A percentile compares a stretch with the other conserved stretches of the same genome.
phyloP scores from a whole-genome alignment of 1,140 invertebrate genomes.

The Drepana arcuata region DNA sequence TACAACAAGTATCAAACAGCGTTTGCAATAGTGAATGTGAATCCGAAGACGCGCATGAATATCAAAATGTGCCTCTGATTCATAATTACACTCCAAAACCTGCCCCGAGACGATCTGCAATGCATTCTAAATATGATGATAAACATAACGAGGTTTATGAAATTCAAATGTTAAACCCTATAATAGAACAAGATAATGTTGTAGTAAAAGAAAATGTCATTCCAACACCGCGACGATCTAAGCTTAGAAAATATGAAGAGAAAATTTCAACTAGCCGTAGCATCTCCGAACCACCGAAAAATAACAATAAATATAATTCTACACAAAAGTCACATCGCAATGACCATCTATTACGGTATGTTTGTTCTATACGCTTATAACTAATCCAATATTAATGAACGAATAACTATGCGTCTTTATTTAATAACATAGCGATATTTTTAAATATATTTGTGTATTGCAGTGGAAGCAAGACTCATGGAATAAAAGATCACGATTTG shows the following conservation, averaged over 20 bases:
- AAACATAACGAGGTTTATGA: conserved; percentile 19
- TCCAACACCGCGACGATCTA: conserved; percentile 19
- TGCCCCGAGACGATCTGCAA: conserved; percentile 39
- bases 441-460: too few species aligned
- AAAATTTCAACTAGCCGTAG: conserved; percentile 20
- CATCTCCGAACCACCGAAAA: conserved; percentile 37
- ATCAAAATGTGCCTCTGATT: conserved; percentile 49
- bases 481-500: too few species aligned
- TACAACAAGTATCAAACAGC: conserved; percentile 51
- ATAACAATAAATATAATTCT: conserved; percentile 5
- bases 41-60: conserved; percentile 49
- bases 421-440: too few species aligned
- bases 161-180: conserved; percentile 30
- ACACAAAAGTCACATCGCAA: conserved; percentile 3
- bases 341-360: conserved; percentile 9
- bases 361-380: conserved; percentile 5
- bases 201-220: conserved; percentile 4
- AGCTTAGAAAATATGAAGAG: conserved; percentile 21
- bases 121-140: conserved; percentile 35
- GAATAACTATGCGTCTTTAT: too few species aligned
- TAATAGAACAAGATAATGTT: conserved; percentile 36
- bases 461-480: too few species aligned
- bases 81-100: conserved; percentile 33
- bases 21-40: conserved; percentile 55
- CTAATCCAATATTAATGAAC: too few species aligned